A percentile compares a stretch with the other conserved stretches of the same genome.
phyloP scores from a whole-genome alignment of 2,888 invertebrate genomes.

The Elgonia sp. region DNA sequence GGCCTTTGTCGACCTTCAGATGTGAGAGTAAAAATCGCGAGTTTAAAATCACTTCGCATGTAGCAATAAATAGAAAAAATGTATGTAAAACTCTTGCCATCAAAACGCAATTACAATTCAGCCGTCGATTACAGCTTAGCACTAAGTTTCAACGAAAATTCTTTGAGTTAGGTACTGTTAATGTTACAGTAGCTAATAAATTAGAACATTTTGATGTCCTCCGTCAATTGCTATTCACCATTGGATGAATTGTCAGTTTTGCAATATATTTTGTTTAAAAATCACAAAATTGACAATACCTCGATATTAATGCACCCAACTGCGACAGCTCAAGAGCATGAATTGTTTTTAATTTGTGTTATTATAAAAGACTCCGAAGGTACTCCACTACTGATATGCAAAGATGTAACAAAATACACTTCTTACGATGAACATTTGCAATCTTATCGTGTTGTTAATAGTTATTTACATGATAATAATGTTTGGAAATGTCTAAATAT shows the following conservation, averaged over 20 bases:
- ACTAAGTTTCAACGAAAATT: background rate
- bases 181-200: background rate
- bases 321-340: slow-evolving; percentile 15
- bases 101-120: slow-evolving; percentile 54
- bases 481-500: slow-evolving; percentile 17
- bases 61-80: slow-evolving; percentile 60
- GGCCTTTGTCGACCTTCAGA: slow-evolving; percentile 56
- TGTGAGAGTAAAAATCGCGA: too few relatives aligned
- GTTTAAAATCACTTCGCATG: background rate
- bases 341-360: background rate
- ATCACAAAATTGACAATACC: slow-evolving; percentile 3
- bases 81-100: slow-evolving; percentile 69
- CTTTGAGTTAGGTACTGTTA: background rate
- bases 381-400: background rate
- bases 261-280: slow-evolving; percentile 3
- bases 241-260: background rate
- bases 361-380: slow-evolving; percentile 3
- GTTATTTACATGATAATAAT: background rate
- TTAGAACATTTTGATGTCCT: background rate
- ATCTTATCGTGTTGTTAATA: background rate
- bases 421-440: slow-evolving; percentile 35
- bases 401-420: slow-evolving; percentile 7
- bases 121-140: background rate
- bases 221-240: background rate
- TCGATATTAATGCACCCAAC: background rate